Evolutionary conservation across 2,797 vertebrate genomes (phyloP).

Genomic region (Argyrosomus regius): DNA sequence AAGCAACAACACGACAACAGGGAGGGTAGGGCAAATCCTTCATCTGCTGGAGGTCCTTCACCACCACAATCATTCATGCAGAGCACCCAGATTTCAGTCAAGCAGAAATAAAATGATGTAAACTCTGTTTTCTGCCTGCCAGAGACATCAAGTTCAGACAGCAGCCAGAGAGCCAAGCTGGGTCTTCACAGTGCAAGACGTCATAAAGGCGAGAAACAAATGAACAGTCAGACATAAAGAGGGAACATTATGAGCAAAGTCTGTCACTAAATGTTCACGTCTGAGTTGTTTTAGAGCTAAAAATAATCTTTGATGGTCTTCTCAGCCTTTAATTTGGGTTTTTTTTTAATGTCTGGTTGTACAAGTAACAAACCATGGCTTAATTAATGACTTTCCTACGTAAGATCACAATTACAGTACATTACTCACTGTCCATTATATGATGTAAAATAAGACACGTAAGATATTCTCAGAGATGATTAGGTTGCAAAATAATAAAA

Average conservation of each 20-base stretch:
- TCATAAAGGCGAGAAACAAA: not conserved
- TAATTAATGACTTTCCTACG: not conserved
- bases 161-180: constrained; percentile 8
- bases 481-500: not conserved
- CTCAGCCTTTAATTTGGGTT: not conserved
- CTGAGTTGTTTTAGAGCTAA: not conserved
- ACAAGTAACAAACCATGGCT: not conserved
- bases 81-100: not conserved
- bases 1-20: not conserved
- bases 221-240: not conserved
- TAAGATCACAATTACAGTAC: not conserved
- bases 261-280: not conserved
- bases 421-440: not conserved
- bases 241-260: not conserved
- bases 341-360: not conserved
- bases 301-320: not conserved
- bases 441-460: not conserved
- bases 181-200: not conserved
- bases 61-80: not conserved
- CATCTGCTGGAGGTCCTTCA: not conserved
- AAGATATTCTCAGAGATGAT: not conserved
- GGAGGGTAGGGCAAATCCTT: not conserved
- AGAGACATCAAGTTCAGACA: not conserved
- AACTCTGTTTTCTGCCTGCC: constrained; percentile 8
- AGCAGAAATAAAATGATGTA: constrained; percentile 16